Evolutionary conservation across 2,113 vertebrate species (phyloP), one percentile per base, ranked within the genome.

Genomic region (Hippocampus zosterae): DNA sequence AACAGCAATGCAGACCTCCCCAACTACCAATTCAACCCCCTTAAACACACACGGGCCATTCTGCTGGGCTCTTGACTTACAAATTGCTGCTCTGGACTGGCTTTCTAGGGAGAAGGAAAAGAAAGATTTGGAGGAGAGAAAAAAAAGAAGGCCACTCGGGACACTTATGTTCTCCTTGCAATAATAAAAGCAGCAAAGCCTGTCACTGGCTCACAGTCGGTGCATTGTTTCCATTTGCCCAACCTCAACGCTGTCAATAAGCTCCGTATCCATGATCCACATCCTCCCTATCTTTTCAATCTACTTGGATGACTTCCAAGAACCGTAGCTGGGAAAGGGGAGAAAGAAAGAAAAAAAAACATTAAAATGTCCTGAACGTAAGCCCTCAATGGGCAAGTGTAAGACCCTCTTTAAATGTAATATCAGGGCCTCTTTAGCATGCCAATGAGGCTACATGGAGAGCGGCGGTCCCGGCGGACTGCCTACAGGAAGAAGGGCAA

Each of bases 181-280:
- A 87, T 85, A 92, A 60, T 60, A 60, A 33, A 29, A 33, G 57
- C 90, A 90, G 85, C 86, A 86, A 86, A 92, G 85, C 75, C 74
- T 80, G 85, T 84, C 86, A 83, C 71, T 60, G 82, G 84, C 92
- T 90, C 93, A 95, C 92, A 94, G 93, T 90, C 87, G 86, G 89
- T 21, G 85, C 87, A 93, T 93, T 94, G 93, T 94, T 92, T 91
- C 90, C 87, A 77, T 88, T 89, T 89, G 90, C 91, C 91, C 89
- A 86, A 86, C 83, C 84, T 80, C 76, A 79, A 72, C 69, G 79
- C 84, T 87, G 88, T 91, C 87, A 91, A 91, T 91, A 91, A 87
- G 85, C 85, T 85, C 88, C 87, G 85, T 85, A 79, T 89, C 89
- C 83, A 76, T 82, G 87, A 76, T 62, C 73, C 75, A 85, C 57